Conservation (phyloP, 2,113 vertebrate genomes). For the Anarhynchus alexandrinus region DNA sequence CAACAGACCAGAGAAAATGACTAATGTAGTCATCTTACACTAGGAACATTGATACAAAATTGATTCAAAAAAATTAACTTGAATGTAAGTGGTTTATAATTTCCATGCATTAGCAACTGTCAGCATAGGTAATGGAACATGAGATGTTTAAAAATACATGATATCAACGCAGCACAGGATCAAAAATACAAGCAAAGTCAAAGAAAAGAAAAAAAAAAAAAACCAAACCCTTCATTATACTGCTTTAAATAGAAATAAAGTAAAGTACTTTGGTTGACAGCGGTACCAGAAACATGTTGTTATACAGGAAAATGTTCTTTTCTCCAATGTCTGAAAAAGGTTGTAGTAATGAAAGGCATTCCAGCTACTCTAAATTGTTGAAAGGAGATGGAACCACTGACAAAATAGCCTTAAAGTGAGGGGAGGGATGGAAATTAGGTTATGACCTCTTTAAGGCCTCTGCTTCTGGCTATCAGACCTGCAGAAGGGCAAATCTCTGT, state of each 20-base stretch:
- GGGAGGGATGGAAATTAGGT: neutral
- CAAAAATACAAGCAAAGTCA: neutral
- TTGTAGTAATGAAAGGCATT: neutral
- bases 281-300: neutral
- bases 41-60: neutral
- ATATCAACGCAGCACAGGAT: neutral
- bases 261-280: neutral
- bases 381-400: neutral
- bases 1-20: neutral
- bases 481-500: neutral
- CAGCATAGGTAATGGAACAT: neutral
- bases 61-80: neutral
- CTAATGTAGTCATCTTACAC: neutral
- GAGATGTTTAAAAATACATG: neutral
- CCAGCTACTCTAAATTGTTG: neutral
- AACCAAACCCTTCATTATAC: fast-evolving
- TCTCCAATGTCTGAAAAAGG: neutral
- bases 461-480: neutral
- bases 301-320: neutral
- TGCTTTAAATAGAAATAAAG: neutral
- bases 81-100: neutral
- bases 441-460: neutral
- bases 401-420: neutral
- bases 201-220: neutral
- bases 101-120: neutral